Evolutionary conservation across 2,888 invertebrate species (phyloP).

Genomic region (Phrixothrix hirtus): DNA sequence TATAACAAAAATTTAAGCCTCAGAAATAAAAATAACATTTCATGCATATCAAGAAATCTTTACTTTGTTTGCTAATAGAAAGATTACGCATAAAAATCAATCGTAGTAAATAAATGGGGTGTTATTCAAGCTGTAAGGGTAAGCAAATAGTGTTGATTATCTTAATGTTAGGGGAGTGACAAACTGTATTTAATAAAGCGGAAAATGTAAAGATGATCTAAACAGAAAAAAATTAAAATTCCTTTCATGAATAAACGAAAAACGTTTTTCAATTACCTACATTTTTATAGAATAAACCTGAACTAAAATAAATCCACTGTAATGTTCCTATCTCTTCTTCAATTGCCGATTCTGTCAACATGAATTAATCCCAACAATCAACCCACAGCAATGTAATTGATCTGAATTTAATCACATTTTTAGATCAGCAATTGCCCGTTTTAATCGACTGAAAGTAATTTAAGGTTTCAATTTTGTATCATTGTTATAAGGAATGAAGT

Average conservation of each 20-base stretch:
- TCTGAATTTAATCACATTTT: conserved; percentile 53
- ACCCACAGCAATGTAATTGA: conserved; percentile 40
- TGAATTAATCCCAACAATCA: conserved; percentile 47
- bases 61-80: conserved; percentile 51
- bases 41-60: conserved; percentile 43
- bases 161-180: no score
- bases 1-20: conserved; percentile 10
- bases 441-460: conserved; percentile 53
- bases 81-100: conserved; percentile 53
- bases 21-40: conserved; percentile 33
- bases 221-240: no score
- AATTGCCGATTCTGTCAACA: conserved; percentile 40
- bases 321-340: background rate
- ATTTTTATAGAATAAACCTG: background rate
- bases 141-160: no score
- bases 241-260: no score
- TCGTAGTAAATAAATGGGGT: conserved; percentile 39
- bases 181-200: no score
- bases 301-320: no score
- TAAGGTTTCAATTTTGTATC: conserved; percentile 51
- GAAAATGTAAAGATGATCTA: no score
- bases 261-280: background rate
- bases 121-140: conserved; percentile 34
- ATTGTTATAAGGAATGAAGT: conserved; percentile 46
- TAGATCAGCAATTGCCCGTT: conserved; percentile 49